phyloP scores from a whole-genome alignment of 2,797 vertebrate species.

The Rhincodon typus region DNA sequence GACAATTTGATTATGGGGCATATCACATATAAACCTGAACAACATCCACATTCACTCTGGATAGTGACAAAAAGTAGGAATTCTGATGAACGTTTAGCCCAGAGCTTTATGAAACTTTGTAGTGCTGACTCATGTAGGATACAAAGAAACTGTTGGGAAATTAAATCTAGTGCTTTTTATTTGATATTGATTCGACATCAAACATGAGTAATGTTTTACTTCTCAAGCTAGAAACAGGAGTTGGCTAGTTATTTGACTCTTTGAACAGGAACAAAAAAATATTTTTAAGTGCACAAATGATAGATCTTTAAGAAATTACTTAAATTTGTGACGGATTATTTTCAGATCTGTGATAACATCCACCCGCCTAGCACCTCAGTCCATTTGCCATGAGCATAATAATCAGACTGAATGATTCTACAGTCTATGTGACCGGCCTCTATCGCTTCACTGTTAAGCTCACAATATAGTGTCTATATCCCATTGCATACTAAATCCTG shows the following conservation, averaged over 20 bases:
- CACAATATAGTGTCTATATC: not conserved
- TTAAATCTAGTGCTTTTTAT: not conserved
- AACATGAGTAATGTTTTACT: no score
- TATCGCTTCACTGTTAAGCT: not conserved
- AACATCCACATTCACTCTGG: not conserved
- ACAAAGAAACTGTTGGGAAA: not conserved
- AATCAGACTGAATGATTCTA: not conserved
- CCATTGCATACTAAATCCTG: not conserved
- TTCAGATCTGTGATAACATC: not conserved
- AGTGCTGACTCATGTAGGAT: no score
- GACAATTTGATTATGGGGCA: not conserved
- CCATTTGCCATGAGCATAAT: no score
- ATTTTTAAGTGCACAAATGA: not conserved
- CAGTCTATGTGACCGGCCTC: no score
- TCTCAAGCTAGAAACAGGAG: no score
- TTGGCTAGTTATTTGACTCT: no score
- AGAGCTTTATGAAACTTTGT: not conserved
- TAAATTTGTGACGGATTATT: not conserved
- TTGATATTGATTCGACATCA: constrained; percentile 9
- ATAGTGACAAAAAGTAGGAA: not conserved
- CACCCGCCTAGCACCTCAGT: no score
- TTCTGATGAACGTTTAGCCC: not conserved
- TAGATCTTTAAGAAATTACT: not conserved
- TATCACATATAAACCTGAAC: not conserved
- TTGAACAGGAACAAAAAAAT: not conserved